Percentiles rank a stretch among this genome's conserved stretches.
Evolutionary conservation across 2,888 invertebrate genomes (phyloP).

Genomic region (Andrena chrysosceles): DNA sequence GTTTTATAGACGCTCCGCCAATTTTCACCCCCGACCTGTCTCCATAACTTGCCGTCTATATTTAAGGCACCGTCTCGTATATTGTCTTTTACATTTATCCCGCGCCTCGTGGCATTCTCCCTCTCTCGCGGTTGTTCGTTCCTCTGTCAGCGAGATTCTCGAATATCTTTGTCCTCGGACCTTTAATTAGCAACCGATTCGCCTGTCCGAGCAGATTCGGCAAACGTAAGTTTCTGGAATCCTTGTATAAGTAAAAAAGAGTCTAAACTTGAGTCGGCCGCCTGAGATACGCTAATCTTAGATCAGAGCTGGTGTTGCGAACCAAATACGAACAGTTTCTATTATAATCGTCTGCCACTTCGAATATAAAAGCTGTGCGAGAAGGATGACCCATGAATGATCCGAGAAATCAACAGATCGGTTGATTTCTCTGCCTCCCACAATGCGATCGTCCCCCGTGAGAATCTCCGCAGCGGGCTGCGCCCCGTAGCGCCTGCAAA

Average conservation of each 20-base stretch:
- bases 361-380: too few relatives aligned
- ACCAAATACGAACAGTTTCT: too few relatives aligned
- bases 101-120: background rate
- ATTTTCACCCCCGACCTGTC: constrained; percentile 59
- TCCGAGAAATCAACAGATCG: too few relatives aligned
- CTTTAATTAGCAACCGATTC: constrained; percentile 1
- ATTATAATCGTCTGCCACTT: too few relatives aligned
- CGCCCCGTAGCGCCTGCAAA: too few relatives aligned
- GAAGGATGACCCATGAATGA: too few relatives aligned
- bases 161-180: background rate
- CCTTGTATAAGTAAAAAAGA: too few relatives aligned
- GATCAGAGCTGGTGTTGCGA: too few relatives aligned
- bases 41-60: constrained; percentile 55
- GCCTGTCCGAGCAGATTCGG: background rate
- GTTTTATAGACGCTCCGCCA: constrained; percentile 54
- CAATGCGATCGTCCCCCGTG: background rate
- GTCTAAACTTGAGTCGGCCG: too few relatives aligned
- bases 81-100: constrained; percentile 33
- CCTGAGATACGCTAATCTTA: too few relatives aligned
- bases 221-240: background rate
- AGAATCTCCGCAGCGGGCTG: background rate
- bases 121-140: background rate
- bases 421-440: background rate
- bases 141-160: background rate
- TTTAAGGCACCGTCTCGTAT: constrained; percentile 41